These are phyloP conservation scores for Philereme vetulata DNA, from an alignment of 2,888 invertebrate species.

Conservation along the genomic window DNA sequence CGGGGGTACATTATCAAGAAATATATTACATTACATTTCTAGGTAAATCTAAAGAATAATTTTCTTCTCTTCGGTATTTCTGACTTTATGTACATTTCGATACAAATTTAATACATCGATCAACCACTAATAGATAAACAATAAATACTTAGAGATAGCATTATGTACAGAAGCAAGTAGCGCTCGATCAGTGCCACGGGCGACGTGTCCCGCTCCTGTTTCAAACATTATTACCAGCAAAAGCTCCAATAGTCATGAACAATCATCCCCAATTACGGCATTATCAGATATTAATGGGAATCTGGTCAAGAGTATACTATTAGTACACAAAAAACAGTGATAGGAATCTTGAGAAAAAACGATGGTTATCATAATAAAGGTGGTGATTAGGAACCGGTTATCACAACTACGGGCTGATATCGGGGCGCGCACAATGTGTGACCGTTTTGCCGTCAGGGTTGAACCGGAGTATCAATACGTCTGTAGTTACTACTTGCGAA, in stretches of 20 bases:
- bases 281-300: background rate
- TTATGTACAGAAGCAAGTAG: constrained; percentile 79
- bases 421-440: constrained; percentile 49
- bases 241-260: constrained; percentile 58
- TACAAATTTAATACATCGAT: constrained; percentile 49
- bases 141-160: constrained; percentile 79
- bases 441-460: constrained; percentile 55
- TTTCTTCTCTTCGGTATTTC: constrained; percentile 18
- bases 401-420: constrained; percentile 31
- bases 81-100: constrained; percentile 38
- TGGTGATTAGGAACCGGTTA: constrained; percentile 68
- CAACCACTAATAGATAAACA: constrained; percentile 73
- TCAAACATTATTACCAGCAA: constrained; percentile 49
- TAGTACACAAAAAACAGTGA: background rate
- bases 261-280: constrained; percentile 58
- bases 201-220: constrained; percentile 45
- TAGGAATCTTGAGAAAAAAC: constrained; percentile 45
- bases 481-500: constrained; percentile 67
- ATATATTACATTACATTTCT: constrained; percentile 17
- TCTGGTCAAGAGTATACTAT: background rate
- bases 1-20: constrained; percentile 21
- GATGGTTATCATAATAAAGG: constrained; percentile 44
- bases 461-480: constrained; percentile 56
- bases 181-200: constrained; percentile 53
- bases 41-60: constrained; percentile 8